phyloP scores from a whole-genome alignment of 2,888 invertebrate species.

The Pheosia gnoma region DNA sequence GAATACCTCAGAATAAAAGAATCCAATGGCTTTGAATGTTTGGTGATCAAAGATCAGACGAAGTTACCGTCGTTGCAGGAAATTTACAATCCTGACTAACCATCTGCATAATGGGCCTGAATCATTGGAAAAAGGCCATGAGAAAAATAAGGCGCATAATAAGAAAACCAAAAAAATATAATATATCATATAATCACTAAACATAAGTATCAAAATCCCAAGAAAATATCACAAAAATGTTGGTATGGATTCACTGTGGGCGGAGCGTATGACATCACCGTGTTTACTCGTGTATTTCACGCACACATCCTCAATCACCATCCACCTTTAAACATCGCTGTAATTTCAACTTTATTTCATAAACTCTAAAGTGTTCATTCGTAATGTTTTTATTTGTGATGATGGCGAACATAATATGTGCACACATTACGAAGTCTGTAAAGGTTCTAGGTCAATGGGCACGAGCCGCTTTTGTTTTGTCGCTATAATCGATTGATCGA shows the following conservation, averaged over 20 bases:
- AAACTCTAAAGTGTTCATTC: background rate
- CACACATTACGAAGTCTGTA: slow-evolving; percentile 50
- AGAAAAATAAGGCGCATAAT: background rate
- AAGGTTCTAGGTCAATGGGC: slow-evolving; percentile 68
- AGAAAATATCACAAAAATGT: slow-evolving; percentile 26
- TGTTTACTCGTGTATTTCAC: slow-evolving; percentile 46
- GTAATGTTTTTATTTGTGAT: background rate
- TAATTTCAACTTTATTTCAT: slow-evolving; percentile 15
- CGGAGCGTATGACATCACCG: slow-evolving; percentile 68
- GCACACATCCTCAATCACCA: slow-evolving; percentile 43
- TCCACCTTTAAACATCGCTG: slow-evolving; percentile 3
- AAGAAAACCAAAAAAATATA: slow-evolving; percentile 7
- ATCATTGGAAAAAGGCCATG: too few species aligned
- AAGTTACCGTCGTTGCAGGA: too few species aligned
- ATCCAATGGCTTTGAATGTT: too few species aligned
- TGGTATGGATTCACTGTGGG: slow-evolving; percentile 42
- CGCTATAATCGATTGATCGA: slow-evolving; percentile 42
- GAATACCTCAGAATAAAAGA: too few species aligned
- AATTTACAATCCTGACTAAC: too few species aligned
- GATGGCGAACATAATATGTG: slow-evolving; percentile 36
- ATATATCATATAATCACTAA: slow-evolving; percentile 4
- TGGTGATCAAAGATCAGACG: too few species aligned
- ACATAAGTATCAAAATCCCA: slow-evolving; percentile 11
- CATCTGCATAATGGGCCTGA: too few species aligned
- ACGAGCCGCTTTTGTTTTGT: slow-evolving; percentile 50